Base-by-base conservation (phyloP, 2,888 invertebrate genomes). In the Barypeithes pellucidus region DNA sequence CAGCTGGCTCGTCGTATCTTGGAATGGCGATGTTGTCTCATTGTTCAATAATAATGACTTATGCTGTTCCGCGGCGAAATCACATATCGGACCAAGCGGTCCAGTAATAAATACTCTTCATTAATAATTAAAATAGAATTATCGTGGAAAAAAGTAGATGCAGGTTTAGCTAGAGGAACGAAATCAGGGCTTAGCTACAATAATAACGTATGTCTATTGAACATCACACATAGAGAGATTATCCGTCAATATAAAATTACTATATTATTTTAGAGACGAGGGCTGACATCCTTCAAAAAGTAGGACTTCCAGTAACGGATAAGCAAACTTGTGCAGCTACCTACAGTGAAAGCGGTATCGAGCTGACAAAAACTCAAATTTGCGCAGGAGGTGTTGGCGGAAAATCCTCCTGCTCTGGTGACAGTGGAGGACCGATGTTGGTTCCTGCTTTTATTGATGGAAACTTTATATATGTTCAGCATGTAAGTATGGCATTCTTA, bases 361-460 rank as follows among this genome's bases (percentile, higher is more conserved):
- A 18, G 4, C 72, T 83, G 61, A 73, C 78, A 22, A 57, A 79
- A 22, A 85, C 83, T 16, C 90, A 91, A 78, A 80, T 92, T n/a
- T 93, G 93, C 80, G 91, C 91, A 0, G 92, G 92, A 2, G 92
- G 92, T 0, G 82, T 84, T 2, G 83, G 82, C 16, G 87, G 87
- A 12, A 87, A 87, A 74, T 92, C 92, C 80, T 90, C 92, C 0
- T 93, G 92, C 77, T 84, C 86, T 0, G 92, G 92, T 0, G 92
- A 93, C 79, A 91, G 91, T 12, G 93, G 93, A 0, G 93, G 93
- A 0, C 93, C 93, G 0, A 86, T 93, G 2, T 83, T 88, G n/a
- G 82, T 85, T 63, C 85, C 87, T 0, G 86, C 86, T 0, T 83
- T 82, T 1, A 78, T 83, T 0, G 82, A 83, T 22, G 80, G 36